Base-by-base conservation (phyloP, 37 sponge, comb jelly and placozoan species). In the Haliclona indistincta region DNA sequence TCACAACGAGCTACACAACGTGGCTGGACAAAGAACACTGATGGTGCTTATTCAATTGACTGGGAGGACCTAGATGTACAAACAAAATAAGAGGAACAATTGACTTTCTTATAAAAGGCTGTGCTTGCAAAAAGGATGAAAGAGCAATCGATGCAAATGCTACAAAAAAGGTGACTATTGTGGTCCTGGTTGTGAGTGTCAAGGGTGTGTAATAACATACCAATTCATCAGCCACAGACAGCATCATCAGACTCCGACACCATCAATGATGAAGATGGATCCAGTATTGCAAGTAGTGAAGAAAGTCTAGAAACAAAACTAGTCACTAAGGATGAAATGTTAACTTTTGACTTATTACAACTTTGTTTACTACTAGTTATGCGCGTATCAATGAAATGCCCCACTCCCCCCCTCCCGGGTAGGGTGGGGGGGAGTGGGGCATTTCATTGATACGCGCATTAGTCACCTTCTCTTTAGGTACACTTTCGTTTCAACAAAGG, bases 171-270 rank as follows among this genome's bases (percentile, higher is more conserved):
- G 7, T 17, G 28, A 1, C 1, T 71, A n/a, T n/a, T n/a, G n/a
- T n/a, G n/a, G n/a, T n/a, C n/a, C n/a, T n/a, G n/a, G n/a, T n/a
- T n/a, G n/a, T n/a, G n/a, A n/a, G n/a, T n/a, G n/a, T n/a, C n/a
- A n/a, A n/a, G n/a, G n/a, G n/a, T n/a, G n/a, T n/a, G 71, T 8
- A 71, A 53, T 2, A 71, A 71, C 54, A 29, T 71, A 51, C 71
- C 71, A 36, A 35, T 49, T 3, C 10, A 4, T 3, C 45, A 69
- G 3, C 51, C n/a, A 25, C n/a, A 39, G 8, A 5, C 8, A 6
- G n/a, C n/a, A n/a, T n/a, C n/a, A n/a, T n/a, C n/a, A n/a, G n/a
- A n/a, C n/a, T n/a, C n/a, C n/a, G n/a, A 4, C 26, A 43, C 6
- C 2, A 22, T 5, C 44, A 51, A 69, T 6, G 5, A 20, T 38